Evolutionary conservation across 2,888 invertebrate genomes (phyloP).

Genomic region (Apeira syringaria): DNA sequence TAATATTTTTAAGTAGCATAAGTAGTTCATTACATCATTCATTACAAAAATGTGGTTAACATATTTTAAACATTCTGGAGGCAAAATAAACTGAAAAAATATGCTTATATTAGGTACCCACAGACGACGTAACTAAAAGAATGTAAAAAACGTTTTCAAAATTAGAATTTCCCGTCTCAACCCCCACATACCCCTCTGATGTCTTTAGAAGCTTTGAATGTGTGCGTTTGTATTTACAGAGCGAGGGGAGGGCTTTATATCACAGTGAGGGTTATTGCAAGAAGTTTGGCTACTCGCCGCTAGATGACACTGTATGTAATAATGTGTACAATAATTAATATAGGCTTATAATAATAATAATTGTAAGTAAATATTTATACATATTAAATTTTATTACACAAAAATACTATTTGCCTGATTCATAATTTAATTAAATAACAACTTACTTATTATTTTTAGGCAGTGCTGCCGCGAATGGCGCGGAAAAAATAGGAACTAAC

Average conservation of each 20-base stretch:
- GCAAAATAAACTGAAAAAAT: not conserved
- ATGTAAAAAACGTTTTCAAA: conserved; percentile 29
- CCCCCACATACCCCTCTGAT: conserved; percentile 34
- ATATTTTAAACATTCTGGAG: no score
- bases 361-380: no score
- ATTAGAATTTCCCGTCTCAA: conserved; percentile 27
- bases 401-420: no score
- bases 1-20: no score
- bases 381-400: no score
- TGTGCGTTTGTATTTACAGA: conserved; percentile 41
- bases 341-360: no score
- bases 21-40: no score
- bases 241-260: conserved; percentile 26
- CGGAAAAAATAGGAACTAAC: conserved; percentile 60
- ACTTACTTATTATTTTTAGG: conserved; percentile 10
- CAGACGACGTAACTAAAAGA: conserved; percentile 12
- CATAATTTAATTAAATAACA: no score
- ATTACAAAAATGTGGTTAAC: no score
- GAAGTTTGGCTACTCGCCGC: conserved; percentile 65
- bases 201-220: conserved; percentile 28
- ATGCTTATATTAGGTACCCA: conserved; percentile 4
- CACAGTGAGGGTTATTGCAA: conserved; percentile 31
- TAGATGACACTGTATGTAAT: conserved; percentile 61
- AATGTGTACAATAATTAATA: no score
- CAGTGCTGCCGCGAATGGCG: conserved; percentile 52